Evolutionary conservation across 1,140 invertebrate species (phyloP).

Genomic region (Lasioglossum baleicum): DNA sequence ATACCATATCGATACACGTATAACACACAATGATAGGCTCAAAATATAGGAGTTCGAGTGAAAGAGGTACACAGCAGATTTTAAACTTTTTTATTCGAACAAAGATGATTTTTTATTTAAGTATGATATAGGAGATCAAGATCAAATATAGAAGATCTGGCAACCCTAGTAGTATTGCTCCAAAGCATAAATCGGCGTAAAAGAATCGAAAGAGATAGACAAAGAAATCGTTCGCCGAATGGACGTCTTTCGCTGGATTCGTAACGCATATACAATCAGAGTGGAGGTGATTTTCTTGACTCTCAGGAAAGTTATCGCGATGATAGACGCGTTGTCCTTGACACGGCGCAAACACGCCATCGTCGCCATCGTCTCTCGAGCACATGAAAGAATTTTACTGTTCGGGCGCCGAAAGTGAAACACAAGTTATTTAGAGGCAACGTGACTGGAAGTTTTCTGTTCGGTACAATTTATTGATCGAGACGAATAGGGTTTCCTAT

Average conservation of each 20-base stretch:
- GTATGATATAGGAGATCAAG: too few relatives aligned
- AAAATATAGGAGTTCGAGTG: too few relatives aligned
- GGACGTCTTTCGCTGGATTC: background rate
- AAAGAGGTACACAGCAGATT: too few relatives aligned
- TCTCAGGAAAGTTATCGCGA: conserved; percentile 59
- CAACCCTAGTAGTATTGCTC: background rate
- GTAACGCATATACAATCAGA: conserved; percentile 17
- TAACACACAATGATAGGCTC: too few relatives aligned
- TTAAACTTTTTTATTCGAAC: too few relatives aligned
- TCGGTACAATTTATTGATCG: conserved; percentile 8
- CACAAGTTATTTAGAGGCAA: conserved; percentile 50
- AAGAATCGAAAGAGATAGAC: too few relatives aligned
- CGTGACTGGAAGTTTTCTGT: conserved; percentile 51
- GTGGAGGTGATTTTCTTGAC: conserved; percentile 51
- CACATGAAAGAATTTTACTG: conserved; percentile 60
- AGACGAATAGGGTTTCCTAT: background rate
- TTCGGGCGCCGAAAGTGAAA: conserved; percentile 72
- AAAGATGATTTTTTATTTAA: too few relatives aligned
- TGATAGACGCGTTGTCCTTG: conserved; percentile 76
- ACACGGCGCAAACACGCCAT: conserved; percentile 61
- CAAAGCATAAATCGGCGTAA: too few relatives aligned
- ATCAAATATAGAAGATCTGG: too few relatives aligned
- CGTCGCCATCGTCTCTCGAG: conserved; percentile 34
- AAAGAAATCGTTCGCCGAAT: background rate
- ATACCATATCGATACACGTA: too few relatives aligned